Base-by-base conservation (phyloP, 35 echinoderm and acorn worm species). In the Hemicentrotus pulcherrimus region DNA sequence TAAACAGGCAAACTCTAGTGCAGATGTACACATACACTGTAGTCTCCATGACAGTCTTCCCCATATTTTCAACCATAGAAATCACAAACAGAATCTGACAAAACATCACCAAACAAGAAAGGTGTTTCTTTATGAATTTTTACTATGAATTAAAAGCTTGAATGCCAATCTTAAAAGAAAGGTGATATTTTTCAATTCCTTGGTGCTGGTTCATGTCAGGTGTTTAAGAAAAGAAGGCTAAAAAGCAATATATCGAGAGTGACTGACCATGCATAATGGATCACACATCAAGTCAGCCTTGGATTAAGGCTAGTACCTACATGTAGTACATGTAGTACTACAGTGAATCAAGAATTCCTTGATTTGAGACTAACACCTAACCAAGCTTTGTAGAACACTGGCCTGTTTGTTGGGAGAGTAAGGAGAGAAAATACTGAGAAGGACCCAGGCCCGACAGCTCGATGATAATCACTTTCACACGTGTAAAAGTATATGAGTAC, bases 401-500 rank as follows among this genome's bases (percentile, higher is more conserved):
- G 46, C 46, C 32, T 90, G 88, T 41, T 90, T 90, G 88, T 90
- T 90, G 88, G n/a, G 45, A 32, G 46, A 59, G 46, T 47, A 90
- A 15, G 88, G 88, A 47, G 88, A 33, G 88, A 33, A 90, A 47
- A 90, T 47, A 90, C 88, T 2, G 12, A 33, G 88, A 18, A 45
- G 31, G 24, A 78, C 88, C 88, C 33, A 24, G 46, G 88, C 18
- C 18, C 45, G 88, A 90, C 88, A 90, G 88, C 32, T 90, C 88
- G 5, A 16, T 45, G 88, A 22, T 90, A 90, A 90, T 90, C 32
- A 90, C 88, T 90, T 90, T 90, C 88, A 90, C 88, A 90, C 88
- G 32, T 90, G 65, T 78, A 78, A 78, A 78, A 4, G 65, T 78
- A 78, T 78, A 78, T n/a, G 65, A 78, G 65, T 78, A 78, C 65